phyloP scores from a whole-genome alignment of 2,797 vertebrate genomes.

The Silurus aristotelis region DNA sequence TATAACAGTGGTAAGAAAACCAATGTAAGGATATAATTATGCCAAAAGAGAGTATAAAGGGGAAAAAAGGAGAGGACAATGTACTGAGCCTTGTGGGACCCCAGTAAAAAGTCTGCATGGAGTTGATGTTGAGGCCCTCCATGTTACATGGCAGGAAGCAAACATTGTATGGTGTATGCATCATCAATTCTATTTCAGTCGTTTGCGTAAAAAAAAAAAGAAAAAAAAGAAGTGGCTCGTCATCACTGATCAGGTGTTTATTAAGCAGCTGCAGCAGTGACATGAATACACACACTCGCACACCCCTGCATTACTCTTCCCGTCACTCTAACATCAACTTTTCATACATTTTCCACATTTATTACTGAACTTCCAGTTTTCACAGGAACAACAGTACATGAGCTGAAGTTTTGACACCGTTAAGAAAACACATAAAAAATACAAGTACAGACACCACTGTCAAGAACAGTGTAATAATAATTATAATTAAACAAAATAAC shows the following conservation, averaged over 20 bases:
- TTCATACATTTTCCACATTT: neutral
- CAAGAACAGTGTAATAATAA: neutral
- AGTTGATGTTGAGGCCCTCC: neutral
- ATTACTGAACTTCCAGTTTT: neutral
- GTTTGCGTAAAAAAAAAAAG: neutral
- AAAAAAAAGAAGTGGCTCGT: neutral
- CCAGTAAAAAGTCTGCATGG: neutral
- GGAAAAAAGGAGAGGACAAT: neutral
- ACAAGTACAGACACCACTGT: neutral
- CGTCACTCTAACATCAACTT: neutral
- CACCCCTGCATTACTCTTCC: neutral
- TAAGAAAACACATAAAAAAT: neutral
- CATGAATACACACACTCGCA: neutral
- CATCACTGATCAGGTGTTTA: constrained; percentile 31
- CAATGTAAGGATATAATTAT: neutral
- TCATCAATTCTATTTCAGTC: neutral
- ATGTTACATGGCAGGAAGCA: neutral
- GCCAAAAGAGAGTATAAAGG: neutral
- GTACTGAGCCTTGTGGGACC: neutral
- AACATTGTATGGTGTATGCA: neutral
- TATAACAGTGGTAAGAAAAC: neutral
- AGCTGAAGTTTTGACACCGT: neutral
- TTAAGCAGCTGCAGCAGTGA: constrained; percentile 21
- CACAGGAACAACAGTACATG: neutral
- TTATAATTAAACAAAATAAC: neutral